Conservation (phyloP, 2,797 vertebrate genomes). For the Periparus ater region DNA sequence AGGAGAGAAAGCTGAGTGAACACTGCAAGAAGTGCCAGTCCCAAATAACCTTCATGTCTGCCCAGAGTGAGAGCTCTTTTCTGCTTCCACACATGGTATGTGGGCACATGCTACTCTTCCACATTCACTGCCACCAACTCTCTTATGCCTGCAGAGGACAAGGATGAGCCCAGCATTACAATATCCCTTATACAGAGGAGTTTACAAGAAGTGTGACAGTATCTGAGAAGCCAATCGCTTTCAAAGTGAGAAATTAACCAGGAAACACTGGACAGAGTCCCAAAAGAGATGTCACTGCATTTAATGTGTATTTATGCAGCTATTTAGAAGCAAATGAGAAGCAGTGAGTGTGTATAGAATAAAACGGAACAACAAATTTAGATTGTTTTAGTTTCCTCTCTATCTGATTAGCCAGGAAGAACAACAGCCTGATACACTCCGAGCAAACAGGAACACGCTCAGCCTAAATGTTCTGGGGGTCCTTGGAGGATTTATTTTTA, state of each 20-base stretch:
- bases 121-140: neutral
- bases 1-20: neutral
- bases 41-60: neutral
- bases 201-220: neutral
- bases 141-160: neutral
- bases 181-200: neutral
- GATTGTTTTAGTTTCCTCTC: conserved; percentile 26
- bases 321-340: conserved; percentile 32
- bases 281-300: conserved; percentile 54
- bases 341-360: conserved; percentile 46
- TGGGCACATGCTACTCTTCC: neutral
- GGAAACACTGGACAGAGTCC: conserved; percentile 8
- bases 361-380: conserved; percentile 46
- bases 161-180: neutral
- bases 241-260: conserved; percentile 12
- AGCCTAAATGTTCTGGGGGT: neutral
- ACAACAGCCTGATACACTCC: conserved; percentile 25
- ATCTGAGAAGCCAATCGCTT: conserved; percentile 16
- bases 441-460: neutral
- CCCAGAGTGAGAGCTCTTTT: neutral
- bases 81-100: neutral
- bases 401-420: conserved; percentile 68
- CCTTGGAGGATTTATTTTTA: conserved; percentile 13
- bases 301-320: conserved; percentile 60
- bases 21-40: neutral